A percentile compares a stretch with the other conserved stretches of the same genome.
phyloP scores from a whole-genome alignment of 2,113 vertebrate species.

The Crotalus viridis region DNA sequence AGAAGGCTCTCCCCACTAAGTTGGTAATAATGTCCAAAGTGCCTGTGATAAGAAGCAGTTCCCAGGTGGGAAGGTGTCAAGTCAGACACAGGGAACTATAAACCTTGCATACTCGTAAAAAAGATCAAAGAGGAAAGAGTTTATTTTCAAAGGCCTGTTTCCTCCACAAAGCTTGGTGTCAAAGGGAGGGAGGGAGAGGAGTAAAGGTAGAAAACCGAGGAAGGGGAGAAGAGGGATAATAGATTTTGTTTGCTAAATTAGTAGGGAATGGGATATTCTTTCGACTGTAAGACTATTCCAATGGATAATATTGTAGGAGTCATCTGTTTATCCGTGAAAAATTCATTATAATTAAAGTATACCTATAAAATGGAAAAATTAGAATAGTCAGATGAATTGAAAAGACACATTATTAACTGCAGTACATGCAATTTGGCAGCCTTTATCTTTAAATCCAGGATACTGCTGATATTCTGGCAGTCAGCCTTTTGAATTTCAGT shows the following conservation, averaged over 20 bases:
- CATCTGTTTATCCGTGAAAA: neutral
- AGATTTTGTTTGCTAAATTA: neutral
- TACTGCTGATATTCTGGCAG: neutral
- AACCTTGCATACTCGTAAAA: slow-evolving; percentile 75
- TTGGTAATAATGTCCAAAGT: slow-evolving; percentile 74
- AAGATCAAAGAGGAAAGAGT: slow-evolving; percentile 72
- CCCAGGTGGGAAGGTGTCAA: slow-evolving; percentile 73
- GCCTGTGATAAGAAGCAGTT: slow-evolving; percentile 76
- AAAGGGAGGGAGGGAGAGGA: slow-evolving; percentile 43
- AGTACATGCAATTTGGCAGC: no score
- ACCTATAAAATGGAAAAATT: neutral
- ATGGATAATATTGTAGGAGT: neutral
- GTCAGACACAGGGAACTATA: slow-evolving; percentile 68
- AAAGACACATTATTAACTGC: neutral
- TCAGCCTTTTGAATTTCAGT: neutral
- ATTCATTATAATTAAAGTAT: neutral
- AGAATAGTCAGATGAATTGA: neutral
- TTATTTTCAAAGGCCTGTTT: slow-evolving; percentile 70
- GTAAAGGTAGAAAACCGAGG: slow-evolving; percentile 10
- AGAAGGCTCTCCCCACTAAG: slow-evolving; percentile 46
- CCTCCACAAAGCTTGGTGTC: slow-evolving; percentile 60
- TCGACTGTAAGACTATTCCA: neutral
- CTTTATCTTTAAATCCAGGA: neutral
- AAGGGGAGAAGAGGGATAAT: neutral
- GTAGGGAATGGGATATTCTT: neutral